Conservation (phyloP, 2,888 invertebrate genomes). For the Caenorhabditis plicata region DNA sequence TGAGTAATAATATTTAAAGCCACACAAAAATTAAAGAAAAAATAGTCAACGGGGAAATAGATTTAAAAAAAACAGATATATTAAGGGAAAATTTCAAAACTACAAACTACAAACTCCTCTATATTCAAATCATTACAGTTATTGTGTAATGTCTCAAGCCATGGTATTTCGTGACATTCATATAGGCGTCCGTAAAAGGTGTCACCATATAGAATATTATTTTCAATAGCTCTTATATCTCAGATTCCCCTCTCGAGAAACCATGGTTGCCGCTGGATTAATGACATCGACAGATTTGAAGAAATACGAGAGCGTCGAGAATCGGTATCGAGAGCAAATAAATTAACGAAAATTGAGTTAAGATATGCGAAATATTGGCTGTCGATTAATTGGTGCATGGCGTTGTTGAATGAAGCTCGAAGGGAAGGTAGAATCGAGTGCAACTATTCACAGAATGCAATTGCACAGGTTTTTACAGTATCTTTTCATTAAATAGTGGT, state of each 20-base stretch:
- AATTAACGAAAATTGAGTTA: not conserved
- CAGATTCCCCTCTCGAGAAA: constrained; percentile 36
- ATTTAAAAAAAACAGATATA: no score
- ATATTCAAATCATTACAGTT: constrained; percentile 14
- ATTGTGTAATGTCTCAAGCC: constrained; percentile 42
- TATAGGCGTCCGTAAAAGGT: constrained; percentile 42
- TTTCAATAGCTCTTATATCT: not conserved
- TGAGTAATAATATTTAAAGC: no score
- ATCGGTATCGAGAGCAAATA: constrained; percentile 4
- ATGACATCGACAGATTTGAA: constrained; percentile 24
- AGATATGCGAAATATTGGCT: constrained; percentile 59
- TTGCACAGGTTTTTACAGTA: constrained; percentile 29
- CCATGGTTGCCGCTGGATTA: constrained; percentile 38
- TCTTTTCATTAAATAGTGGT: not conserved
- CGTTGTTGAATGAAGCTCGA: constrained; percentile 41
- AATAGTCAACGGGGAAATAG: no score
- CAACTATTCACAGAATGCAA: constrained; percentile 30
- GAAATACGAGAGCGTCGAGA: constrained; percentile 26
- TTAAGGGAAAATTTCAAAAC: no score
- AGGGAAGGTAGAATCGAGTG: constrained; percentile 35
- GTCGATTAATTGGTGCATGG: constrained; percentile 55
- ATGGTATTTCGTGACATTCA: constrained; percentile 49
- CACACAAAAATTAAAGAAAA: no score
- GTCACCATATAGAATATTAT: not conserved
- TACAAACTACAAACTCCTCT: no score